These are phyloP conservation scores for Cebuella pygmaea DNA, from an alignment of 2,797 vertebrate species.

Conservation along the genomic window DNA sequence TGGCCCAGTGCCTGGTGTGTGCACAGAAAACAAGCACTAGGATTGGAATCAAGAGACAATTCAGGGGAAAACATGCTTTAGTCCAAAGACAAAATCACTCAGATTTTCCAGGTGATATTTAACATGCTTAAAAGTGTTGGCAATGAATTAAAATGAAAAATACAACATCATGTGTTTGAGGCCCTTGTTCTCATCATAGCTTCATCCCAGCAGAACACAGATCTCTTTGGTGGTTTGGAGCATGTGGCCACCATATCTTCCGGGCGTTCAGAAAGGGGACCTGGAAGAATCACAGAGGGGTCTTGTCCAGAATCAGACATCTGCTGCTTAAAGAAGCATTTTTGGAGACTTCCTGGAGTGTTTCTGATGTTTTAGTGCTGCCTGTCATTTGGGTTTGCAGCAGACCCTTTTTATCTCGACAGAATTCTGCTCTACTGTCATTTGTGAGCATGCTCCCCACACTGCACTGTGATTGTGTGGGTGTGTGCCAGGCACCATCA, in stretches of 20 bases:
- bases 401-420: not conserved
- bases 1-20: rapidly evolving
- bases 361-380: not conserved
- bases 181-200: not conserved
- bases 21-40: not conserved
- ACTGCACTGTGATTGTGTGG: not conserved
- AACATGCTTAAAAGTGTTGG: not conserved
- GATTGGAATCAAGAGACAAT: not conserved
- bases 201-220: not conserved
- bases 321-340: not conserved
- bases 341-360: not conserved
- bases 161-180: not conserved
- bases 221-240: not conserved
- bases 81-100: slow-evolving; percentile 17
- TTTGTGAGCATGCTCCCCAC: not conserved
- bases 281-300: not conserved
- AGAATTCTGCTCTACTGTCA: not conserved
- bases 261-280: not conserved
- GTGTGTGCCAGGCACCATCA: not conserved
- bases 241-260: not conserved
- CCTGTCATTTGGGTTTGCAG: not conserved
- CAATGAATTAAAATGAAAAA: not conserved
- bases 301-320: not conserved
- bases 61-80: not conserved
- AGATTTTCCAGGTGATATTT: not conserved